A percentile compares a stretch with the other conserved stretches of the same genome.
Evolutionary conservation across 1,140 invertebrate species (phyloP).

Genomic region (Drosophila sturtevanti): DNA sequence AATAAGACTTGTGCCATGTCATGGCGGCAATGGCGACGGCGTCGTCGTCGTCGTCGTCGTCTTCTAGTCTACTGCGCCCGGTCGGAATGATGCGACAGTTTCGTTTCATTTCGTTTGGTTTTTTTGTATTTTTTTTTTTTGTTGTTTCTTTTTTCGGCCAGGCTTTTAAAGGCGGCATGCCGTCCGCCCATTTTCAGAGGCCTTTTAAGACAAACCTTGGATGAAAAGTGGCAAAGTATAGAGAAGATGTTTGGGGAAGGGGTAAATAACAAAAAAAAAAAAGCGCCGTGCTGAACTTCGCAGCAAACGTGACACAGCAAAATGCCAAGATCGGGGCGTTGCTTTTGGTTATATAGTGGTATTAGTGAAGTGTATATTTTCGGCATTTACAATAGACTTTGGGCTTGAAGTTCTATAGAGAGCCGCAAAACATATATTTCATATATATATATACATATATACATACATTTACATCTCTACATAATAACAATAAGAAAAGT

Average conservation of each 20-base stretch:
- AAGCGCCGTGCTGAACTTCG: conserved; percentile 72
- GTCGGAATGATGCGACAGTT: conserved; percentile 69
- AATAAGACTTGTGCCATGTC: conserved; percentile 55
- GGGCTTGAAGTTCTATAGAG: neutral
- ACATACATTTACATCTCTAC: neutral
- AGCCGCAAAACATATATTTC: neutral
- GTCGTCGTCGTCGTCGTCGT: conserved; percentile 72
- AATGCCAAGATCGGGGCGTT: conserved; percentile 36
- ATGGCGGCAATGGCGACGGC: conserved; percentile 57
- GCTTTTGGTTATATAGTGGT: conserved; percentile 13
- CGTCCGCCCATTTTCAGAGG: conserved; percentile 44
- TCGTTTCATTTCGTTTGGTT: conserved; percentile 1
- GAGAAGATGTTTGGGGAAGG: conserved; percentile 21
- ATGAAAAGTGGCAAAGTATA: conserved; percentile 22
- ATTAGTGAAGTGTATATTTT: neutral
- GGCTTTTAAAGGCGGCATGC: conserved; percentile 54
- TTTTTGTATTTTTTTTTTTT: neutral
- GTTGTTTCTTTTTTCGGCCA: conserved; percentile 43
- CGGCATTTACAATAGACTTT: conserved; percentile 2
- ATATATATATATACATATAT: neutral
- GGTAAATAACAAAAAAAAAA: conserved; percentile 29
- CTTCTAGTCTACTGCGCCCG: conserved; percentile 74
- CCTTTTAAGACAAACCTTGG: conserved; percentile 58
- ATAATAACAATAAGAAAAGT: conserved; percentile 13
- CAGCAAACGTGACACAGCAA: conserved; percentile 65